These are phyloP conservation scores for Glossophaga mutica DNA, from an alignment of 2,797 vertebrate species.

Conservation along the genomic window DNA sequence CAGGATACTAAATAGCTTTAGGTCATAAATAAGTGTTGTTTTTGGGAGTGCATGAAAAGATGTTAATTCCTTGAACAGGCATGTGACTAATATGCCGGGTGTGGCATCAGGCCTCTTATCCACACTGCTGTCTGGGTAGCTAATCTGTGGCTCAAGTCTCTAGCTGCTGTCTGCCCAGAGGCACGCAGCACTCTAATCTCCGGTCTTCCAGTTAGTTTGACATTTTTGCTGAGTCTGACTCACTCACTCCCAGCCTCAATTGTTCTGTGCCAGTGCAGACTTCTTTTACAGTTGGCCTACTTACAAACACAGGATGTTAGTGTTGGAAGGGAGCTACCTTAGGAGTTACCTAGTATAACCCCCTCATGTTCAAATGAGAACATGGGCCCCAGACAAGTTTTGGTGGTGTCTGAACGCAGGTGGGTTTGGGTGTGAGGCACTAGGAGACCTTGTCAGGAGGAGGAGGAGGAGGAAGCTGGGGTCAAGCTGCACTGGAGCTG, in stretches of 20 bases:
- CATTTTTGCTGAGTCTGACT: conserved; percentile 64
- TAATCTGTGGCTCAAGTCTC: conserved; percentile 27
- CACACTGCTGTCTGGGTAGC: conserved; percentile 26
- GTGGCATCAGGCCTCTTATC: not conserved
- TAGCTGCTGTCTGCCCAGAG: not conserved
- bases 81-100: conserved; percentile 21
- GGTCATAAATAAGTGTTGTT: not conserved
- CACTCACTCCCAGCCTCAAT: conserved; percentile 47
- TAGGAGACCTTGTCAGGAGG: not conserved
- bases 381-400: not conserved
- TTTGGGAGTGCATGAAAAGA: not conserved
- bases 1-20: not conserved
- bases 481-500: not conserved
- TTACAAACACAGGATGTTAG: conserved; percentile 47
- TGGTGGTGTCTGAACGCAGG: not conserved
- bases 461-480: not conserved
- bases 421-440: not conserved
- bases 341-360: conserved; percentile 31
- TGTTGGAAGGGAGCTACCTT: conserved; percentile 23
- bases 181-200: conserved; percentile 1
- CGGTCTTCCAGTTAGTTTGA: conserved; percentile 43
- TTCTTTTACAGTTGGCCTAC: conserved; percentile 51
- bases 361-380: not conserved
- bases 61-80: not conserved
- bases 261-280: conserved; percentile 41